Conservation (phyloP, 2,113 vertebrate species). For the Mugil cephalus region DNA sequence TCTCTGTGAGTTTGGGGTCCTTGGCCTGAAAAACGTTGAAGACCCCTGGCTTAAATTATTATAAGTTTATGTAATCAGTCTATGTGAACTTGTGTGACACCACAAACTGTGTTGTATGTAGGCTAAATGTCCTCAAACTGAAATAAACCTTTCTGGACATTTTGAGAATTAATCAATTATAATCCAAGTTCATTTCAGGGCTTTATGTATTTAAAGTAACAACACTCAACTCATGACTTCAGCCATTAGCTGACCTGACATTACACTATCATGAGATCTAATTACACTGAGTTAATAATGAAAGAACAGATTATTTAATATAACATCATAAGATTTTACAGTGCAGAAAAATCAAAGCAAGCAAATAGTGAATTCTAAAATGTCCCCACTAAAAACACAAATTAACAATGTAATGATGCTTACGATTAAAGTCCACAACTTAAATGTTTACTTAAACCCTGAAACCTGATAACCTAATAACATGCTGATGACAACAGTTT, state of each 20-base stretch:
- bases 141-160: slow-evolving; percentile 5
- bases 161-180: slow-evolving; percentile 14
- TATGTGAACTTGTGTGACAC: slow-evolving; percentile 24
- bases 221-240: slow-evolving; percentile 21
- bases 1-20: no score
- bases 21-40: no score
- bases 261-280: slow-evolving; percentile 17
- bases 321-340: slow-evolving; percentile 10
- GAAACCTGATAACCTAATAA: not conserved
- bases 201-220: not conserved
- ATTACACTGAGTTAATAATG: slow-evolving; percentile 10
- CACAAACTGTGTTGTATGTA: slow-evolving; percentile 11
- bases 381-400: not conserved
- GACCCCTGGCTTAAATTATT: no score
- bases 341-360: not conserved
- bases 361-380: not conserved
- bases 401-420: not conserved
- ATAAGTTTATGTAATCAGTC: slow-evolving; percentile 6
- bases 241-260: slow-evolving; percentile 7
- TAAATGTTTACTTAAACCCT: not conserved
- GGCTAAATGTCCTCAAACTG: not conserved
- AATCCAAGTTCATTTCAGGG: not conserved
- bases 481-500: not conserved
- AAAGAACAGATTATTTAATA: slow-evolving; percentile 20
- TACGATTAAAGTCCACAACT: not conserved